Evolutionary conservation across 92 coral and sea anemone species (phyloP), one percentile per base, ranked within the genome.

Genomic region (Bergia sp.): DNA sequence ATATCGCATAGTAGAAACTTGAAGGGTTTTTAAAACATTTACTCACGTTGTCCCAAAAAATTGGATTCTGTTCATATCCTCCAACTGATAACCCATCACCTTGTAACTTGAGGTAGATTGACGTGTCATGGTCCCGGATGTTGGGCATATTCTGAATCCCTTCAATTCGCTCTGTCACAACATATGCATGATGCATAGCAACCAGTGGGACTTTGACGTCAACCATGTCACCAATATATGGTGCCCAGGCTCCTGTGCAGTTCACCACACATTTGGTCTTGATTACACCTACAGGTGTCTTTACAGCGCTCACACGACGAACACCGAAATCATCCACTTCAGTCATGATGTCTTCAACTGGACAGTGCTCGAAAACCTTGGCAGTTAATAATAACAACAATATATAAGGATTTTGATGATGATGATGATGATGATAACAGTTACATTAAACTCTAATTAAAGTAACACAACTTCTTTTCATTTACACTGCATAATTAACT

Each of bases 31-130:
- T 29, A 29, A 29, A 29, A 29, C 29, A 29, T 38, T n/a, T 76
- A 47, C 80, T 90, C 41, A 97, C 99, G 94, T 97, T 89, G 65
- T 97, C 98, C 99, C 99, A 97, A 86, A 95, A 97, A 36, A 95
- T 57, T 50, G 99, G 99, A 80, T 97, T 97, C 42, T 85, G 91
- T 82, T 97, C 99, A 90, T 97, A 97, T 15, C 98, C 99, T 18
- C 99, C 99, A 6, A 94, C 91, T 65, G 99, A 97, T 83, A 97
- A 84, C 0, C 99, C 99, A 95, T 97, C 99, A 43, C 99, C 99
- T 85, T 97, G 99, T 29, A 97, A 89, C 89, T 97, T 97, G 20
- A 97, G 96, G 76, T 97, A 97, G 53, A 97, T 91, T 2, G 99
- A 95, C 7, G 98, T 94, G 91, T 97, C 99, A 82, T 97, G 99